Conservation (phyloP, 1,140 invertebrate genomes). For the Cyrtorhinus lividipennis region DNA sequence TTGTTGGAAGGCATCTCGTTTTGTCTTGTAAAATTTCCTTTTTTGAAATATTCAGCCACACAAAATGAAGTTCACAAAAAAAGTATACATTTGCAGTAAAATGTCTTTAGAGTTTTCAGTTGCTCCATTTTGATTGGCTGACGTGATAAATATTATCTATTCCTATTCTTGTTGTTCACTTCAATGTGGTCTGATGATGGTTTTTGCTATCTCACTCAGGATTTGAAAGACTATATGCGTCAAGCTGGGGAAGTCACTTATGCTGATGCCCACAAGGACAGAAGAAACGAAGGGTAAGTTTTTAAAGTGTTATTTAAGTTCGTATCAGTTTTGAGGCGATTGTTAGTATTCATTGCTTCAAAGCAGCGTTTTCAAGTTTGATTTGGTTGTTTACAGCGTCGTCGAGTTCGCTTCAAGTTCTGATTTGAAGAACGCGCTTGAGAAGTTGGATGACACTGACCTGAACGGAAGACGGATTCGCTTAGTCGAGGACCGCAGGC, state of each 20-base stretch:
- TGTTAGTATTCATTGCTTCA: neutral
- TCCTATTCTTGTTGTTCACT: neutral
- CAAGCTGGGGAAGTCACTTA: constrained; percentile 98
- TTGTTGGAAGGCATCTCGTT: neutral
- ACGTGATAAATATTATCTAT: neutral
- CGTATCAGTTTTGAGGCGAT: neutral
- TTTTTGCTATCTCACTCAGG: constrained; percentile 41
- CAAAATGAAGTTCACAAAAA: neutral
- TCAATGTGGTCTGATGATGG: neutral
- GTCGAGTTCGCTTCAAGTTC: constrained; percentile 84
- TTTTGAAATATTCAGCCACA: neutral
- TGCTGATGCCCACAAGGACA: constrained; percentile 95
- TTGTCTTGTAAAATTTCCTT: no score
- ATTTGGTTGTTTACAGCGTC: constrained; percentile 46
- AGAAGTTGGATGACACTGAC: constrained; percentile 92
- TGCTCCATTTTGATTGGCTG: neutral
- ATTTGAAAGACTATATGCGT: constrained; percentile 98
- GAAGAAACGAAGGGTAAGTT: constrained; percentile 88
- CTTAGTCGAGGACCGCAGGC: constrained; percentile 70
- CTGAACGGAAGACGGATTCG: constrained; percentile 85
- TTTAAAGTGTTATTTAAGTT: neutral
- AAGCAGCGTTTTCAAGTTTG: neutral
- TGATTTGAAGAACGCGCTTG: constrained; percentile 90
- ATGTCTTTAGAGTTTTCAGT: neutral
- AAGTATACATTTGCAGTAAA: neutral